These are phyloP conservation scores for Zhuqinia jingwanae DNA, from an alignment of 2,888 invertebrate species.

Conservation along the genomic window DNA sequence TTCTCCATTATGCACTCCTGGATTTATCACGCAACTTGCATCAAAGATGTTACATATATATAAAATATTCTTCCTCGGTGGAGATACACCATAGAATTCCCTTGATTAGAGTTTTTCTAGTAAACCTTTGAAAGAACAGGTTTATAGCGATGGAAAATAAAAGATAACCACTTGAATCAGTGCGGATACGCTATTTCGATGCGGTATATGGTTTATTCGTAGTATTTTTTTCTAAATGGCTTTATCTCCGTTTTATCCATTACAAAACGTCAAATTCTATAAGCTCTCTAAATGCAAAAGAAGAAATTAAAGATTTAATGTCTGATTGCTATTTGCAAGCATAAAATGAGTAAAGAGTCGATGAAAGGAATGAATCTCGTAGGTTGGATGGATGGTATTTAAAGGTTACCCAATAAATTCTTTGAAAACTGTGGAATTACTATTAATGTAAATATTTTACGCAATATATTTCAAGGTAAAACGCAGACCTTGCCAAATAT, in stretches of 20 bases:
- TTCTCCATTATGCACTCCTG: slow-evolving; percentile 22
- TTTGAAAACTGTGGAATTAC: too few relatives aligned
- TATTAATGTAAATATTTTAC: too few relatives aligned
- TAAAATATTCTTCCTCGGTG: slow-evolving; percentile 16
- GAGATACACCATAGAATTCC: slow-evolving; percentile 44
- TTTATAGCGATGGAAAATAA: background rate
- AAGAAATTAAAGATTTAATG: slow-evolving; percentile 16
- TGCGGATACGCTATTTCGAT: too few relatives aligned
- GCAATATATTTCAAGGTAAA: too few relatives aligned
- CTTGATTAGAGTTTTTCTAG: slow-evolving; percentile 59
- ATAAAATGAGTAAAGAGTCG: background rate
- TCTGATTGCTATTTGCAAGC: slow-evolving; percentile 19
- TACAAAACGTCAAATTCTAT: background rate
- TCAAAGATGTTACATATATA: background rate
- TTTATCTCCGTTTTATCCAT: slow-evolving; percentile 30
- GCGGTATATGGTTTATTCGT: too few relatives aligned
- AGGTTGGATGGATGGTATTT: too few relatives aligned
- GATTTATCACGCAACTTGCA: background rate
- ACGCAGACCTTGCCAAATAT: too few relatives aligned
- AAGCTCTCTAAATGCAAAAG: background rate
- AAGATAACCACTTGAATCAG: slow-evolving; percentile 11
- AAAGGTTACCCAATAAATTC: too few relatives aligned
- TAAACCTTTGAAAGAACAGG: slow-evolving; percentile 43
- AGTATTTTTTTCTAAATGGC: slow-evolving; percentile 9
- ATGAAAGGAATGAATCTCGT: too few relatives aligned